These are phyloP conservation scores for Mylabris sibirica DNA, from an alignment of 2,888 invertebrate species.

Conservation along the genomic window DNA sequence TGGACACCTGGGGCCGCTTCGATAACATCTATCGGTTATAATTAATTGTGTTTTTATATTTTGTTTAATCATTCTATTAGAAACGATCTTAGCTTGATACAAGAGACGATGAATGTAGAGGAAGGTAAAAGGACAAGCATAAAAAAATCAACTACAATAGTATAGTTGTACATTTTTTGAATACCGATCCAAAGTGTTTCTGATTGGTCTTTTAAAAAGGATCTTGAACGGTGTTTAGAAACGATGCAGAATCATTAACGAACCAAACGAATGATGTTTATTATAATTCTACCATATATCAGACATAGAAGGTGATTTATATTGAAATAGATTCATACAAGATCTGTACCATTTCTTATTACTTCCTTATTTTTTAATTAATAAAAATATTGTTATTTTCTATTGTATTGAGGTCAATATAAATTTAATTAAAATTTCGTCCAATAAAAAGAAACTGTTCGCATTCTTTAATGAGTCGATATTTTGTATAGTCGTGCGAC, in stretches of 20 bases:
- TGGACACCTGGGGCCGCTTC: slow-evolving; percentile 59
- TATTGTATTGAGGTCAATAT: slow-evolving; percentile 15
- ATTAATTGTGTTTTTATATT: slow-evolving; percentile 63
- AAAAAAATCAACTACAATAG: slow-evolving; percentile 40
- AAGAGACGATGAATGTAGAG: slow-evolving; percentile 3
- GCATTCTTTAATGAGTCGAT: slow-evolving; percentile 3
- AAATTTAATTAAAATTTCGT: slow-evolving; percentile 18
- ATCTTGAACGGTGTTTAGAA: slow-evolving; percentile 40
- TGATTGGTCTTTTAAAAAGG: slow-evolving; percentile 41
- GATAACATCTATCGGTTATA: slow-evolving; percentile 61
- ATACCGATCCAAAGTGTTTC: slow-evolving; percentile 57
- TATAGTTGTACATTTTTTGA: slow-evolving; percentile 54
- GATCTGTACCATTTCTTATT: background rate
- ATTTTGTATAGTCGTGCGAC: slow-evolving; percentile 33
- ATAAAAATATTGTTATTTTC: no score
- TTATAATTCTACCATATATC: slow-evolving; percentile 25
- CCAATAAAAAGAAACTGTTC: background rate
- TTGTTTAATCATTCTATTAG: slow-evolving; percentile 62
- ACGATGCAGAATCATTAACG: slow-evolving; percentile 36
- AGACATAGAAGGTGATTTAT: slow-evolving; percentile 29
- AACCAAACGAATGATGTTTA: slow-evolving; percentile 31
- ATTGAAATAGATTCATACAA: background rate
- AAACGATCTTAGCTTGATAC: slow-evolving; percentile 48
- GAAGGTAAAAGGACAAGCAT: slow-evolving; percentile 13
- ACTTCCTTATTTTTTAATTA: slow-evolving; percentile 1